These are phyloP conservation scores for Mesembrinibis cayennensis DNA, from an alignment of 2,113 vertebrate genomes.

Conservation along the genomic window DNA sequence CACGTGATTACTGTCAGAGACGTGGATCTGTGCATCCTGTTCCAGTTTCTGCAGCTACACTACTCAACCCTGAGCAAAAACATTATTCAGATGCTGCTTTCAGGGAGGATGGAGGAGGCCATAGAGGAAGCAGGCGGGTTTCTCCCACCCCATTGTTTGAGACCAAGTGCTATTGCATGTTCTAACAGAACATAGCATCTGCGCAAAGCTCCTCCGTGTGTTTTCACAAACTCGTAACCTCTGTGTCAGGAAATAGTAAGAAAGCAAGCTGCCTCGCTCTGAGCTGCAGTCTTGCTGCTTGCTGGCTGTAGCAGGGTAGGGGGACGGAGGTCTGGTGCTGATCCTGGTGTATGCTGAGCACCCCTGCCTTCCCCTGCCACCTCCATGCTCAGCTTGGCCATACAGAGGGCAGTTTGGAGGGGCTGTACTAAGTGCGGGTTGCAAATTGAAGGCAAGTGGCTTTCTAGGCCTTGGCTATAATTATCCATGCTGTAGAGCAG, in stretches of 20 bases:
- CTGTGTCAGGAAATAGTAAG: background rate
- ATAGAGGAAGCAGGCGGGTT: background rate
- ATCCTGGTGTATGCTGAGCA: background rate
- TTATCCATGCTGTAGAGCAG: background rate
- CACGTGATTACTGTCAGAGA: background rate
- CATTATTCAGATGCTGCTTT: background rate
- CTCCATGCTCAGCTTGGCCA: background rate
- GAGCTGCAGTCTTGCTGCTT: background rate
- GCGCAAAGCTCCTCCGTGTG: background rate
- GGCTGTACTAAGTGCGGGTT: background rate
- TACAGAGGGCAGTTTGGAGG: background rate
- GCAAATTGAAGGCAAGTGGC: background rate
- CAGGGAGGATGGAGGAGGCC: background rate
- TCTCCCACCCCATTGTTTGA: background rate
- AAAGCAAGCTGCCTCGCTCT: background rate
- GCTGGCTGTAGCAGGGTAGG: background rate
- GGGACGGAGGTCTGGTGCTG: background rate
- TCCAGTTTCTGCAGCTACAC: background rate
- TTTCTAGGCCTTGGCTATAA: background rate
- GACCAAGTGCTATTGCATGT: background rate
- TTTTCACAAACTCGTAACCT: background rate
- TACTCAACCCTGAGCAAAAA: background rate
- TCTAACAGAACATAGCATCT: background rate
- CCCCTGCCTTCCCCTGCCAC: background rate
- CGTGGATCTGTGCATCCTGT: background rate